A percentile compares a stretch with the other conserved stretches of the same genome.
These are phyloP conservation scores for Pandemis corylana DNA, from an alignment of 2,888 invertebrate genomes.

Conservation along the genomic window DNA sequence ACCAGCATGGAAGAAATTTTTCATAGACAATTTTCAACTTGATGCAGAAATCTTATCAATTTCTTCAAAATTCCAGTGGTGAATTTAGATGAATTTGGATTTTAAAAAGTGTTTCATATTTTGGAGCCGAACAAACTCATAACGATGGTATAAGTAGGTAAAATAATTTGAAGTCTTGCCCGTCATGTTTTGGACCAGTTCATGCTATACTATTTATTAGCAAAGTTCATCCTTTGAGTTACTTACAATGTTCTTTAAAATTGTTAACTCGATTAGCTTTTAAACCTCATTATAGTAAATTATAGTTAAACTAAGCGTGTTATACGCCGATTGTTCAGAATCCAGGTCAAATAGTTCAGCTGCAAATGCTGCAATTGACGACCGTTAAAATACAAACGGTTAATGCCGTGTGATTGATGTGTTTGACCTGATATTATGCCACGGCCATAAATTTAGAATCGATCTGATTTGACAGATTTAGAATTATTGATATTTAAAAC, in stretches of 20 bases:
- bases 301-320: background rate
- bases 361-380: slow-evolving; percentile 53
- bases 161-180: no score
- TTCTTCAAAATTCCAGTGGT: no score
- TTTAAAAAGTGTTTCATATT: no score
- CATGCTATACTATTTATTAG: no score
- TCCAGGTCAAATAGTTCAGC: slow-evolving; percentile 65
- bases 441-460: slow-evolving; percentile 4
- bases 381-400: slow-evolving; percentile 66
- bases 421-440: slow-evolving; percentile 32
- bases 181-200: no score
- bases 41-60: no score
- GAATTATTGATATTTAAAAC: slow-evolving; percentile 2
- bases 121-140: no score
- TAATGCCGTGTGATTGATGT: slow-evolving; percentile 49
- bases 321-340: slow-evolving; percentile 41
- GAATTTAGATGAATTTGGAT: no score
- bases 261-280: background rate
- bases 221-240: no score
- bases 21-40: no score
- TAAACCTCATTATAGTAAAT: background rate
- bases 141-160: no score
- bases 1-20: no score
- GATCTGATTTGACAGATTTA: slow-evolving; percentile 9
- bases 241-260: background rate